A percentile compares a stretch with the other conserved stretches of the same genome.
These are phyloP conservation scores for Hydriomena furcata DNA, from an alignment of 2,888 invertebrate genomes.

Conservation along the genomic window DNA sequence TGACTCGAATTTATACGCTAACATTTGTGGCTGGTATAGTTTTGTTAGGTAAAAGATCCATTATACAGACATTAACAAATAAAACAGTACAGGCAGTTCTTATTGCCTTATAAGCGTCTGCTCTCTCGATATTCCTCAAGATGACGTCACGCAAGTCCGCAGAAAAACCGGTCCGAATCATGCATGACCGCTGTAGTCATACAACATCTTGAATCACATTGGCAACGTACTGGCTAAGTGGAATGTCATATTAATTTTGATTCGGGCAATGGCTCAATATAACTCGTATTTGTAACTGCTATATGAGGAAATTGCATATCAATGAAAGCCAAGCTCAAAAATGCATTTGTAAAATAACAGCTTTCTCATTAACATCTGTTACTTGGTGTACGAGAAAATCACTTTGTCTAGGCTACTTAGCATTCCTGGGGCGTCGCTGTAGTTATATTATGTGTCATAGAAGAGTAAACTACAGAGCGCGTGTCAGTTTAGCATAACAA, in stretches of 20 bases:
- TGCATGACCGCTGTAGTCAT: slow-evolving; percentile 69
- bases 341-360: too few species aligned
- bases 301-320: slow-evolving; percentile 6
- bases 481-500: slow-evolving; percentile 66
- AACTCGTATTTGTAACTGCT: slow-evolving; percentile 12
- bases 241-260: slow-evolving; percentile 43
- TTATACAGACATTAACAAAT: slow-evolving; percentile 43
- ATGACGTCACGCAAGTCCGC: slow-evolving; percentile 66
- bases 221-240: slow-evolving; percentile 45
- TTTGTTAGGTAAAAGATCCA: slow-evolving; percentile 21
- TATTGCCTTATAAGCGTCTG: slow-evolving; percentile 55
- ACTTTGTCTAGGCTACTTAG: slow-evolving; percentile 40
- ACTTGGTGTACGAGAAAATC: too few species aligned
- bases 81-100: slow-evolving; percentile 39
- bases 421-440: slow-evolving; percentile 45
- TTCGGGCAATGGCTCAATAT: slow-evolving; percentile 21
- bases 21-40: slow-evolving; percentile 25
- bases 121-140: slow-evolving; percentile 46
- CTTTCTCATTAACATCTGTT: too few species aligned
- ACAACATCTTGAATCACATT: slow-evolving; percentile 65
- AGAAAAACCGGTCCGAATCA: slow-evolving; percentile 74
- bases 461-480: slow-evolving; percentile 54
- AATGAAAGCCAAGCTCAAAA: too few species aligned
- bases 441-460: slow-evolving; percentile 57
- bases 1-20: slow-evolving; percentile 7